Conservation (phyloP, 1,140 invertebrate species). For the Druon quercuslanigerum region DNA sequence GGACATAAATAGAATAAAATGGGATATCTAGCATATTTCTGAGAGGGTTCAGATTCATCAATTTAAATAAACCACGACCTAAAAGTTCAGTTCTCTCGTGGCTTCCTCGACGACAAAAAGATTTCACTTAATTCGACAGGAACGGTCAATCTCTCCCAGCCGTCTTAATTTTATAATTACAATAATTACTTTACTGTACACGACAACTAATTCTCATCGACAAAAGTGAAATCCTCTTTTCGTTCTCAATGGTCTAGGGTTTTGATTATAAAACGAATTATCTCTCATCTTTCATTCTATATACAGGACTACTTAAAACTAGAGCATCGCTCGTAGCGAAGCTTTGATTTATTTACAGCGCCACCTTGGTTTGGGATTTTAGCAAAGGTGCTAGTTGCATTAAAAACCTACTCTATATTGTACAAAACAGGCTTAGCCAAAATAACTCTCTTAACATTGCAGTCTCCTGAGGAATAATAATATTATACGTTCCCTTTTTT, state of each 20-base stretch:
- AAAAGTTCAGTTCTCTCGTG: conserved; percentile 25
- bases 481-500: background rate
- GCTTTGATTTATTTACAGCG: conserved; percentile 6
- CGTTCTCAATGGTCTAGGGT: background rate
- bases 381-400: background rate
- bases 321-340: background rate
- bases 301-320: conserved; percentile 20
- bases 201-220: background rate
- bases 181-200: conserved; percentile 18
- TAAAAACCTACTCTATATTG: background rate
- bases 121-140: background rate
- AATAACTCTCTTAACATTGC: background rate
- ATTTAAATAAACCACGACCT: conserved; percentile 19
- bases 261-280: background rate
- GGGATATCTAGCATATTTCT: too few relatives aligned
- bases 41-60: background rate
- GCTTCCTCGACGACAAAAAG: background rate
- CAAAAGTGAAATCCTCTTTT: background rate
- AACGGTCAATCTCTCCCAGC: background rate
- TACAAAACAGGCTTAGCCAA: conserved; percentile 10
- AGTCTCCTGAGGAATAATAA: conserved; percentile 16
- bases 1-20: too few relatives aligned
- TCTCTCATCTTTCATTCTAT: conserved; percentile 3
- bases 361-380: too few relatives aligned
- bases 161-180: conserved; percentile 31